Evolutionary conservation across 1,140 invertebrate species (phyloP).

Genomic region (Diabrotica virgifera): DNA sequence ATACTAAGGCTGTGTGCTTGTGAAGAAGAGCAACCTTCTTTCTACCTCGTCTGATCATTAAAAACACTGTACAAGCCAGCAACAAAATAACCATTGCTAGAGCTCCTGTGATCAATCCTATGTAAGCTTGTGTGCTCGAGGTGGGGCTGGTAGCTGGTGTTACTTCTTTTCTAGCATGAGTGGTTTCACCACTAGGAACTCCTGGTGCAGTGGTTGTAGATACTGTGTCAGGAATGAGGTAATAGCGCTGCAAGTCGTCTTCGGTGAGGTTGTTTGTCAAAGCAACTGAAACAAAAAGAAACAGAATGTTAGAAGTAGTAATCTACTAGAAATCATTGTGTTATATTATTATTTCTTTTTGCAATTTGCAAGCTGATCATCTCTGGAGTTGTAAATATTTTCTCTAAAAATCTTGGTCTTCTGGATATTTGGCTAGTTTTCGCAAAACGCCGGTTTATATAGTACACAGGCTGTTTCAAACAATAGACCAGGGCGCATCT

Average conservation of each 20-base stretch:
- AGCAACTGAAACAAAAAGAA: slow-evolving; percentile 41
- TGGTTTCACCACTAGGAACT: slow-evolving; percentile 38
- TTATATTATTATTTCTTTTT: too few species aligned
- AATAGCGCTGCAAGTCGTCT: slow-evolving; percentile 50
- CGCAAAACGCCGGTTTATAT: too few species aligned
- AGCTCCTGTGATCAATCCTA: slow-evolving; percentile 76
- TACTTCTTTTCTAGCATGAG: slow-evolving; percentile 51
- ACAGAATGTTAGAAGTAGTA: too few species aligned
- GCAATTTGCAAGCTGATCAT: too few species aligned
- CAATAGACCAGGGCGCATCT: too few species aligned
- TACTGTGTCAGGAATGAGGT: slow-evolving; percentile 41
- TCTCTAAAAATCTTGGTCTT: too few species aligned
- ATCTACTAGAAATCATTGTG: too few species aligned
- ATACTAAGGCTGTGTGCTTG: slow-evolving; percentile 62
- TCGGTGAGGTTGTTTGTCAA: slow-evolving; percentile 51
- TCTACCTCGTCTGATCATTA: slow-evolving; percentile 68
- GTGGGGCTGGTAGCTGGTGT: slow-evolving; percentile 65
- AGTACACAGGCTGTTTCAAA: too few species aligned
- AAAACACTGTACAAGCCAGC: slow-evolving; percentile 64
- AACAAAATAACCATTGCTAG: slow-evolving; percentile 70
- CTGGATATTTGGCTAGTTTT: too few species aligned
- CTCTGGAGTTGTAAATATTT: too few species aligned
- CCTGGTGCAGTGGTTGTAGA: slow-evolving; percentile 41
- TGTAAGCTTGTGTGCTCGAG: slow-evolving; percentile 65
- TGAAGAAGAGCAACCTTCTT: slow-evolving; percentile 65